Conservation (phyloP, 2,113 vertebrate genomes). For the Malaclemys terrapin region DNA sequence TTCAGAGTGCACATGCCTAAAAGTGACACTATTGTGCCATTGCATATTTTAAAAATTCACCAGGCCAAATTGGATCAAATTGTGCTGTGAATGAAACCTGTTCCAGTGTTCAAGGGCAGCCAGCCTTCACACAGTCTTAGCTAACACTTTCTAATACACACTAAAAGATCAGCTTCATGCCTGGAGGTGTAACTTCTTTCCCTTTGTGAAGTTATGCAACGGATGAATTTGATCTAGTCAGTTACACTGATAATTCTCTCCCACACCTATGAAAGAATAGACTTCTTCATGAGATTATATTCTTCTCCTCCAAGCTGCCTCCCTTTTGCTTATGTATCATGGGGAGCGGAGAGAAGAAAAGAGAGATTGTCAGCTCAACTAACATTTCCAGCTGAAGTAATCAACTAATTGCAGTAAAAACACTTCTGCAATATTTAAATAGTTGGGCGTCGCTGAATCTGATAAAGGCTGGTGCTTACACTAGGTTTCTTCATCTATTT, state of each 20-base stretch:
- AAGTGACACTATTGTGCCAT: neutral
- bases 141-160: neutral
- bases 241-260: neutral
- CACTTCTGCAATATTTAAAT: neutral
- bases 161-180: neutral
- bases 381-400: neutral
- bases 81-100: neutral
- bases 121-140: neutral
- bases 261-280: neutral
- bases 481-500: neutral
- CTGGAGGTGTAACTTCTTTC: neutral
- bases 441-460: constrained; percentile 25
- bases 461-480: constrained; percentile 27
- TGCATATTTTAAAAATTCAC: neutral
- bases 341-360: neutral
- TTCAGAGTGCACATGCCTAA: neutral
- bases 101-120: neutral
- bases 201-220: neutral
- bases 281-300: neutral
- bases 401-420: constrained; percentile 3
- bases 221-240: neutral
- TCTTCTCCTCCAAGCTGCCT: neutral
- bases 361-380: neutral
- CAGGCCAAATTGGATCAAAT: neutral
- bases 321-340: neutral